Evolutionary conservation across 2,113 vertebrate genomes (phyloP).

Genomic region (Marmota monax): DNA sequence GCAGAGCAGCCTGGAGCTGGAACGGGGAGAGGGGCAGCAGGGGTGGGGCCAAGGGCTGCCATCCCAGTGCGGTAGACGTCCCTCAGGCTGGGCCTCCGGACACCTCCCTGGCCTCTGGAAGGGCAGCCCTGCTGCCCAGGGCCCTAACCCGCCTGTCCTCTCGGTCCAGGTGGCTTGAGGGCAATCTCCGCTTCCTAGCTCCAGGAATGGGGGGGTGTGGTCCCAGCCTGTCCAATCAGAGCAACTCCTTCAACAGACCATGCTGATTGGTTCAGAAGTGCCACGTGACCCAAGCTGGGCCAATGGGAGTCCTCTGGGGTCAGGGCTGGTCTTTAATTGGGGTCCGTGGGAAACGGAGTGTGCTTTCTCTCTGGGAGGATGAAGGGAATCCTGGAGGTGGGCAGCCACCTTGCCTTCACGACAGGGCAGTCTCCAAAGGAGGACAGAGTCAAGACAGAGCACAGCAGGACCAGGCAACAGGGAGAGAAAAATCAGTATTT

Average conservation of each 20-base stretch:
- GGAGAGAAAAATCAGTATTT: background rate
- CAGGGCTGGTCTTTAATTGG: too few species aligned
- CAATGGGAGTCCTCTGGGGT: background rate
- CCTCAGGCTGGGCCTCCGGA: too few species aligned
- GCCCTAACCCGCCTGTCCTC: too few species aligned
- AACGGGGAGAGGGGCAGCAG: rapidly evolving
- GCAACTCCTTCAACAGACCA: background rate
- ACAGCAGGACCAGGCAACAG: background rate
- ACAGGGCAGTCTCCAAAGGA: background rate
- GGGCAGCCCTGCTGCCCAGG: background rate
- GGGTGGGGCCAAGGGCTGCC: too few species aligned
- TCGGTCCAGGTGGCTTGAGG: background rate
- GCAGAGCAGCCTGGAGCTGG: background rate
- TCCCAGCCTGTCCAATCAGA: background rate
- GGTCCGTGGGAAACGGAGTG: background rate
- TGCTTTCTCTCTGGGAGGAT: background rate
- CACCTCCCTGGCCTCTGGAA: too few species aligned
- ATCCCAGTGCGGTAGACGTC: too few species aligned
- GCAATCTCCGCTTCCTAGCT: background rate
- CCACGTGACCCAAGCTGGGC: background rate
- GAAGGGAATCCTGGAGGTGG: too few species aligned
- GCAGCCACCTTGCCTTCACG: background rate
- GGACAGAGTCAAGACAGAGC: background rate
- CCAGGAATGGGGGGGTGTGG: background rate
- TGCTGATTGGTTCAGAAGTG: background rate